Conservation (phyloP, 2,888 invertebrate species). For the Drosophila lacicola region DNA sequence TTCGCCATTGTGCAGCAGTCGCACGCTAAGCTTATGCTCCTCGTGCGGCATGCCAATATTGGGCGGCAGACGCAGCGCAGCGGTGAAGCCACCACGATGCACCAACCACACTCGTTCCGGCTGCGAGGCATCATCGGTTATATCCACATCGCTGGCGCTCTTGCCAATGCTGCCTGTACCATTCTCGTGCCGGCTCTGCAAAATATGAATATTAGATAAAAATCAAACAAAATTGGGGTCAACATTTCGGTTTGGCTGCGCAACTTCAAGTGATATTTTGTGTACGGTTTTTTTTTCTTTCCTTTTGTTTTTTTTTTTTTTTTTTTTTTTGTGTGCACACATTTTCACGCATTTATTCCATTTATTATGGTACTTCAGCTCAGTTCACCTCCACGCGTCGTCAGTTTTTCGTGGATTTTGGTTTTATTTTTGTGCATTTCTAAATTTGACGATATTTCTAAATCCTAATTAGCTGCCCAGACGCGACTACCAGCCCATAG, state of each 20-base stretch:
- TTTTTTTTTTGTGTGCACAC: conserved; percentile 56
- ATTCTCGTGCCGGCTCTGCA: conserved; percentile 70
- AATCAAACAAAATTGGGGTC: conserved; percentile 65
- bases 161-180: conserved; percentile 48
- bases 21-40: conserved; percentile 88
- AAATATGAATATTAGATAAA: conserved; percentile 46
- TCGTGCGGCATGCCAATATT: conserved; percentile 62
- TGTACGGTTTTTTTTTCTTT: neutral
- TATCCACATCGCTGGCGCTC: conserved; percentile 51
- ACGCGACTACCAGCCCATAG: conserved; percentile 40
- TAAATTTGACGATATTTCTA: conserved; percentile 79
- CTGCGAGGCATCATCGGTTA: conserved; percentile 53
- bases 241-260: conserved; percentile 54
- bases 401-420: conserved; percentile 21
- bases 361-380: conserved; percentile 60
- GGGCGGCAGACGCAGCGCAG: conserved; percentile 87
- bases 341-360: conserved; percentile 79
- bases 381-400: conserved; percentile 44
- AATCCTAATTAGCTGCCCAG: conserved; percentile 78
- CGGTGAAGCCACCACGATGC: conserved; percentile 96
- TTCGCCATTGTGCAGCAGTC: conserved; percentile 93
- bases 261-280: conserved; percentile 66
- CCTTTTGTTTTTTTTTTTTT: neutral
- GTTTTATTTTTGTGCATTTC: conserved; percentile 75
- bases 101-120: conserved; percentile 94